Evolutionary conservation across 2,797 vertebrate species (phyloP).

Genomic region (Natrix natrix): DNA sequence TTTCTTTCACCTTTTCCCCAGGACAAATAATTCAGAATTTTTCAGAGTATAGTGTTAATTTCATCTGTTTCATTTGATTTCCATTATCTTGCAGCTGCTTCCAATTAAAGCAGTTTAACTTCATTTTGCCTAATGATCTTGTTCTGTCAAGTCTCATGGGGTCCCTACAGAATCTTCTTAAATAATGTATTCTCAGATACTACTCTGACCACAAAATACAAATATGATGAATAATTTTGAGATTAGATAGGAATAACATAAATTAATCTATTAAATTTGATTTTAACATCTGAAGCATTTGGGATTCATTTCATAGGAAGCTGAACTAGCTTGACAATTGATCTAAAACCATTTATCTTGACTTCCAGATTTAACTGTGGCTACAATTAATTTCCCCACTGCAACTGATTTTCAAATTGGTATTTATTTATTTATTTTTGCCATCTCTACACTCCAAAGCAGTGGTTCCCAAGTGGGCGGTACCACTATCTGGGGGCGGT

Average conservation of each 20-base stretch:
- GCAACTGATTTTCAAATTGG: not conserved
- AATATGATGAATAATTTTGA: slow-evolving; percentile 20
- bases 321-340: not conserved
- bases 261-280: slow-evolving; percentile 13
- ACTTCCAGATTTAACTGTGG: not conserved
- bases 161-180: not conserved
- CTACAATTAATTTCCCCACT: not conserved
- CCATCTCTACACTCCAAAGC: not conserved
- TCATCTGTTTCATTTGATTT: slow-evolving; percentile 33
- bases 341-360: not conserved
- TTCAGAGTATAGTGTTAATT: slow-evolving; percentile 12
- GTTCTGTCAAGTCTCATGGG: slow-evolving; percentile 14
- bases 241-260: not conserved
- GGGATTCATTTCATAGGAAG: not conserved
- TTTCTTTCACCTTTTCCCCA: not conserved
- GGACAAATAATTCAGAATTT: slow-evolving; percentile 20
- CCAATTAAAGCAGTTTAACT: slow-evolving; percentile 27
- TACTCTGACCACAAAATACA: slow-evolving; percentile 22
- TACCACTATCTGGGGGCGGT: too few relatives aligned
- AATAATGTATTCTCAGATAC: slow-evolving; percentile 5
- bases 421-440: too few relatives aligned
- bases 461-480: too few relatives aligned
- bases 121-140: slow-evolving; percentile 18
- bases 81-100: slow-evolving; percentile 24
- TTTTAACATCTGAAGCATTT: not conserved